Evolutionary conservation across 1,140 invertebrate genomes (phyloP).

Genomic region (Drosophila bocki): DNA sequence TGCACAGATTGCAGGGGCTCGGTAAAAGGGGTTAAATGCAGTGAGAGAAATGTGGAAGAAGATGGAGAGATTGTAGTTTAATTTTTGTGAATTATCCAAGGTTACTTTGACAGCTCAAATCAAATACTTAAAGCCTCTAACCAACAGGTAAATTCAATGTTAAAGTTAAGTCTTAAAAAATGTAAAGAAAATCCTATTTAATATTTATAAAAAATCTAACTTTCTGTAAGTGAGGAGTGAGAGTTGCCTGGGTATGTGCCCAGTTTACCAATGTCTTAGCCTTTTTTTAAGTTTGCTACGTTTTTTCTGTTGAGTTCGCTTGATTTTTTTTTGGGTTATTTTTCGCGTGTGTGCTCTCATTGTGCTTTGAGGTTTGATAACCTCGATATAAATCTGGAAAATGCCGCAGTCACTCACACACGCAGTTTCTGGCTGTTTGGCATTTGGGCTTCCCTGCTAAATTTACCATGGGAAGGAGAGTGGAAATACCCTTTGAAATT

Average conservation of each 20-base stretch:
- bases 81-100: not conserved
- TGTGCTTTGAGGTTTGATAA: conserved; percentile 59
- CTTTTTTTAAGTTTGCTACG: conserved; percentile 10
- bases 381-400: conserved; percentile 74
- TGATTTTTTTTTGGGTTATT: conserved; percentile 31
- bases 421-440: conserved; percentile 31
- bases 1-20: not conserved
- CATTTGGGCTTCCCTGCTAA: conserved; percentile 6
- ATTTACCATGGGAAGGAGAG: not conserved
- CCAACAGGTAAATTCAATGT: not conserved
- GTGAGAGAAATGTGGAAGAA: not conserved
- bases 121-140: not conserved
- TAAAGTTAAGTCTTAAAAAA: not conserved
- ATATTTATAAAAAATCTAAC: not conserved
- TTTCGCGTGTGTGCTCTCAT: conserved; percentile 30
- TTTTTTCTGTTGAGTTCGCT: conserved; percentile 28
- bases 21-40: conserved; percentile 1
- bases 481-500: accelerated
- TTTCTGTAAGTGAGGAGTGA: not conserved
- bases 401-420: conserved; percentile 65
- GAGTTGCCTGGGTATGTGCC: conserved; percentile 47
- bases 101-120: not conserved
- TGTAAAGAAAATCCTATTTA: not conserved
- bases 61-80: not conserved
- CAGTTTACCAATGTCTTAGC: conserved; percentile 49